Conservation (phyloP, 2,113 vertebrate genomes). For the Lamprotornis superbus region DNA sequence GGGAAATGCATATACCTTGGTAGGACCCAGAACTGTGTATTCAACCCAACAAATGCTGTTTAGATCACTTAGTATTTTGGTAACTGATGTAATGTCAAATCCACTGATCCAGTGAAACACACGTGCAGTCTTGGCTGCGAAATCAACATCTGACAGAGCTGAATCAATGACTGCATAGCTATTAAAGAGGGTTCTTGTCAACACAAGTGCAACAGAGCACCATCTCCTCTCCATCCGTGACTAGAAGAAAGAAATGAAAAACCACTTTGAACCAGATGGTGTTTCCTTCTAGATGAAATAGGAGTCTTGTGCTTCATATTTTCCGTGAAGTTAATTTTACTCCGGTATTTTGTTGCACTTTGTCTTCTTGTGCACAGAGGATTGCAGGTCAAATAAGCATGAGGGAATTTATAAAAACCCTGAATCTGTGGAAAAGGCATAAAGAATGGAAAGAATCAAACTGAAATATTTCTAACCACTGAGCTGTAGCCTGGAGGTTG, state of each 20-base stretch:
- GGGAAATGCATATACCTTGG: neutral
- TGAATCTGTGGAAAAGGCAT: neutral
- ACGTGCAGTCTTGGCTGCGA: neutral
- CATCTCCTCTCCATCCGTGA: slow-evolving; percentile 29
- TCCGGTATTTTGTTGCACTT: slow-evolving; percentile 15
- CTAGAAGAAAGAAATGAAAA: slow-evolving; percentile 53
- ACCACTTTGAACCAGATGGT: slow-evolving; percentile 64
- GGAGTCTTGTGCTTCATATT: neutral
- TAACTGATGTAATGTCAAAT: slow-evolving; percentile 25
- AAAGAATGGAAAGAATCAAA: neutral
- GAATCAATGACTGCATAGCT: slow-evolving; percentile 9
- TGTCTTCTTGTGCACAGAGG: slow-evolving; percentile 3
- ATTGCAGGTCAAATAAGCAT: slow-evolving; percentile 24
- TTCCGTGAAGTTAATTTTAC: slow-evolving; percentile 10
- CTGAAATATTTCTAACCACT: neutral
- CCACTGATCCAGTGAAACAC: slow-evolving; percentile 17
- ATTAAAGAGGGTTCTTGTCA: slow-evolving; percentile 65
- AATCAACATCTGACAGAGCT: slow-evolving; percentile 30
- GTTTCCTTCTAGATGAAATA: slow-evolving; percentile 36
- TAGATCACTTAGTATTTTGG: slow-evolving; percentile 34
- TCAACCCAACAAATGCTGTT: slow-evolving; percentile 30
- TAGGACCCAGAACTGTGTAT: neutral
- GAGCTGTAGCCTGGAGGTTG: neutral
- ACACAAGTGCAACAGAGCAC: slow-evolving; percentile 52
- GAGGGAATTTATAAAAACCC: neutral